These are phyloP conservation scores for Bostrychus sinensis DNA, from an alignment of 2,113 vertebrate species.

Conservation along the genomic window DNA sequence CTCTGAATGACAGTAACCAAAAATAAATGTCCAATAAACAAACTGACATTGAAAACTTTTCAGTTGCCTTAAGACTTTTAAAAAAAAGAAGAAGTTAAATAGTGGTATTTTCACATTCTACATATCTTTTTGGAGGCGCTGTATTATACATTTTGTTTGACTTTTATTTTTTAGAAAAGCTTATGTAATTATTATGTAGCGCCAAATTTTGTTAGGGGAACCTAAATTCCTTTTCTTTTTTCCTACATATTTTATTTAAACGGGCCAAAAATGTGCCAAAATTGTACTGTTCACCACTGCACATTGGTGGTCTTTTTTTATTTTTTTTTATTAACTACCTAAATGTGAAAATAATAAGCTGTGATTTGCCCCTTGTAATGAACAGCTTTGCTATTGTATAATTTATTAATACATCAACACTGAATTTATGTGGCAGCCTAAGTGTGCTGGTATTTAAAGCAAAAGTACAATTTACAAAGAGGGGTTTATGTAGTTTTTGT, in stretches of 20 bases:
- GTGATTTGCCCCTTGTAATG: conserved; percentile 56
- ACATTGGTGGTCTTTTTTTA: conserved; percentile 64
- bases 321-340: conserved; percentile 57
- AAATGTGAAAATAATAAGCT: conserved; percentile 70
- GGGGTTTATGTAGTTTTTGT: conserved; percentile 51
- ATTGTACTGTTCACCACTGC: conserved; percentile 57
- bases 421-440: conserved; percentile 27
- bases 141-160: conserved; percentile 24
- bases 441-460: conserved; percentile 42
- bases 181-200: conserved; percentile 46
- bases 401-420: conserved; percentile 52
- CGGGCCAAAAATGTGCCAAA: conserved; percentile 66
- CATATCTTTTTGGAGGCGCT: conserved; percentile 30
- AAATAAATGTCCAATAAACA: conserved; percentile 33
- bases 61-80: conserved; percentile 47
- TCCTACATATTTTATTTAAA: conserved; percentile 57
- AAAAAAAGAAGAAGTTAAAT: conserved; percentile 13
- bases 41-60: conserved; percentile 26
- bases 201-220: conserved; percentile 29
- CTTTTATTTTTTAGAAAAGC: conserved; percentile 38
- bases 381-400: conserved; percentile 53
- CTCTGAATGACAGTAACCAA: conserved; percentile 32
- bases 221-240: conserved; percentile 30
- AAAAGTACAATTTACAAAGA: conserved; percentile 29
- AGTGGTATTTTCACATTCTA: conserved; percentile 42